phyloP scores from a whole-genome alignment of 2,113 vertebrate species.

The Pseudolaguvia tuberculata region DNA sequence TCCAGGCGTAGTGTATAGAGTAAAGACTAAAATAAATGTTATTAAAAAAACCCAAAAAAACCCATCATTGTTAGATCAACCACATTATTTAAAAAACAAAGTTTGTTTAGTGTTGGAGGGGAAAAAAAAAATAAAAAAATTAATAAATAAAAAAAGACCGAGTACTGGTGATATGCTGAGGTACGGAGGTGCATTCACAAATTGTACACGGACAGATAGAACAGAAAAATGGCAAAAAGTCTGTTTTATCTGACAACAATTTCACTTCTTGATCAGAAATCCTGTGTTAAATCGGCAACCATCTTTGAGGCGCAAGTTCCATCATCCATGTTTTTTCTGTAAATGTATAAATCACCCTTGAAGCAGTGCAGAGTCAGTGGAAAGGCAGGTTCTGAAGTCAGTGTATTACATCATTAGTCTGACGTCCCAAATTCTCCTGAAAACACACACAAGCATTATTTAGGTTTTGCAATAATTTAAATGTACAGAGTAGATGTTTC shows the following conservation, averaged over 20 bases:
- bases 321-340: not conserved
- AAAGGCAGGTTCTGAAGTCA: not conserved
- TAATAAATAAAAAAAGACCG: too few species aligned
- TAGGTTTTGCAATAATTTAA: not conserved
- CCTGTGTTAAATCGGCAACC: too few species aligned
- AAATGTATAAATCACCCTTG: not conserved
- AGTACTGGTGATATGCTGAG: too few species aligned
- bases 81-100: not conserved
- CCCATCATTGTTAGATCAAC: not conserved
- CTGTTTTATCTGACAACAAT: not conserved
- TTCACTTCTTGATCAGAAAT: not conserved
- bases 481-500: not conserved
- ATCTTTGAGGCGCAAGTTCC: too few species aligned
- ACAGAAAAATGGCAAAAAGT: not conserved
- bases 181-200: too few species aligned
- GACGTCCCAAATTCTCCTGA: not conserved
- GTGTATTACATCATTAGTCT: not conserved
- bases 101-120: constrained; percentile 22
- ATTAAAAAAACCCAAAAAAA: not conserved
- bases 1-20: not conserved
- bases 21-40: constrained; percentile 5
- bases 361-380: not conserved
- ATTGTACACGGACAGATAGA: not conserved
- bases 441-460: not conserved
- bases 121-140: too few species aligned